A percentile compares a stretch with the other conserved stretches of the same genome.
Evolutionary conservation across 2,113 vertebrate species (phyloP).

Genomic region (Nansenia antarctica): DNA sequence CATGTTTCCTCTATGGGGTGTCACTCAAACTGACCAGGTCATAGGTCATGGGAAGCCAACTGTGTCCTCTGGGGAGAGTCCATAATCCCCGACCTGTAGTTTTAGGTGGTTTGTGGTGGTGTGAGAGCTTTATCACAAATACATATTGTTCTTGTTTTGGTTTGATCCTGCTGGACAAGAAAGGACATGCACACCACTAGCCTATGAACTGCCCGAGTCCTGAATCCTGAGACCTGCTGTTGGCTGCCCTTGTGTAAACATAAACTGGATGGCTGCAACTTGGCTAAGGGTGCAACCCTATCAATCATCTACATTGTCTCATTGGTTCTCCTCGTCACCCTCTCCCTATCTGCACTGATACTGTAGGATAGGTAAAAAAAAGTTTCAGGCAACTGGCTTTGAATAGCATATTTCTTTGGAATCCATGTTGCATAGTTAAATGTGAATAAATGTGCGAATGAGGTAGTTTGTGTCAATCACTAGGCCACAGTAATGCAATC

Average conservation of each 20-base stretch:
- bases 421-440: no score
- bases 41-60: conserved; percentile 41
- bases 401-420: background rate
- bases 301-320: background rate
- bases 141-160: conserved; percentile 61
- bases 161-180: conserved; percentile 44
- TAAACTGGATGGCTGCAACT: background rate
- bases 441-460: background rate
- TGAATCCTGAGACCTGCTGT: conserved; percentile 5
- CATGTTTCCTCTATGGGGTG: conserved; percentile 49
- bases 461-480: background rate
- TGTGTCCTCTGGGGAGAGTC: conserved; percentile 12
- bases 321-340: background rate
- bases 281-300: background rate
- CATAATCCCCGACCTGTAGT: conserved; percentile 61
- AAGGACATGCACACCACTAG: conserved; percentile 22
- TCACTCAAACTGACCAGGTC: conserved; percentile 74
- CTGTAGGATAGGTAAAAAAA: background rate
- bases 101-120: conserved; percentile 56
- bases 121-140: conserved; percentile 22
- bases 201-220: conserved; percentile 15
- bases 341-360: background rate
- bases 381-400: background rate
- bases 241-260: conserved; percentile 30
- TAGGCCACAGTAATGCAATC: background rate